phyloP scores from a whole-genome alignment of 2,113 vertebrate species.

The Pteruthius melanotis region DNA sequence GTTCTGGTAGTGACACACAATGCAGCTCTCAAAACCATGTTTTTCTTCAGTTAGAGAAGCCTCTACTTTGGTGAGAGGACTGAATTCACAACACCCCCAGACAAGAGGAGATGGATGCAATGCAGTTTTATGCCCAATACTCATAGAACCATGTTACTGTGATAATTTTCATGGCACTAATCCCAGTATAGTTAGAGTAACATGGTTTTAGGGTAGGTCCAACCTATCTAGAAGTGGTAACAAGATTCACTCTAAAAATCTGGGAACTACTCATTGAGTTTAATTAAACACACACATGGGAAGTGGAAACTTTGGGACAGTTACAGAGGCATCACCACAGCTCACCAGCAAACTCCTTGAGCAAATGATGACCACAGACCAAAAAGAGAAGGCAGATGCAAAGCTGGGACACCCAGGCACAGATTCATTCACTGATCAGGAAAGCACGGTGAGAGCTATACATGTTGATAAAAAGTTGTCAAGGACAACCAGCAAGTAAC shows the following conservation, averaged over 20 bases:
- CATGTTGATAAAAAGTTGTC: neutral
- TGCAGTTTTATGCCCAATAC: neutral
- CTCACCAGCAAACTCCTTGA: neutral
- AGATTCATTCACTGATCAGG: neutral
- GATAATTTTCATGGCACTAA: neutral
- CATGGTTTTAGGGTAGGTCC: neutral
- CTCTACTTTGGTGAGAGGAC: neutral
- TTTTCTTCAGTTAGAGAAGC: neutral
- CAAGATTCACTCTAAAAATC: neutral
- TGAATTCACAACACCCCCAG: neutral
- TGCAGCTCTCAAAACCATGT: neutral
- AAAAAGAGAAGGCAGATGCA: neutral
- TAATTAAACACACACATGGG: neutral
- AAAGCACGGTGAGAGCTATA: accelerated
- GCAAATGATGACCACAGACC: neutral
- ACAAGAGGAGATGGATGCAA: neutral
- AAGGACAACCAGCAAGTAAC: neutral
- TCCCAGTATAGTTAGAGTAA: neutral
- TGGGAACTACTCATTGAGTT: neutral
- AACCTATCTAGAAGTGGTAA: neutral
- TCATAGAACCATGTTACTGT: neutral
- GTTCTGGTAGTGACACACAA: neutral
- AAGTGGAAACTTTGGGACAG: neutral
- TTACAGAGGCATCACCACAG: neutral
- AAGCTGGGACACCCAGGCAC: neutral